Percentiles rank a stretch among this genome's conserved stretches.
Evolutionary conservation across 1,140 invertebrate species (phyloP).

Genomic region (Galendromus occidentalis): DNA sequence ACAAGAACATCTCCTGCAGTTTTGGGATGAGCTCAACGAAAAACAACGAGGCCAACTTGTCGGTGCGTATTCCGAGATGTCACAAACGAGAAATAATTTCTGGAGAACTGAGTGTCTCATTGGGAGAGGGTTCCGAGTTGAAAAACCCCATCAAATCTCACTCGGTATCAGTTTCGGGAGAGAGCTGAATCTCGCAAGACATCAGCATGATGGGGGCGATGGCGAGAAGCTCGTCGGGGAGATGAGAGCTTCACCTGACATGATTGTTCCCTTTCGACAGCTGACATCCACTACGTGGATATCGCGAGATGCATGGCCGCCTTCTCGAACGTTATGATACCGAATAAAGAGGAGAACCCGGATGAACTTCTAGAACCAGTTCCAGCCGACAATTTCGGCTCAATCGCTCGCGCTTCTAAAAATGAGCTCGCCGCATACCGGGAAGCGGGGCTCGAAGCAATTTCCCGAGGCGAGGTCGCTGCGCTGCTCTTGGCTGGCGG

Average conservation of each 20-base stretch:
- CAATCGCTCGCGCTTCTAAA: slow-evolving; percentile 34
- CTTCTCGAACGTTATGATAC: not conserved
- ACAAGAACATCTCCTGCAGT: slow-evolving; percentile 67
- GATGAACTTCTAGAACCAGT: slow-evolving; percentile 66
- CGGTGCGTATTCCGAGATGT: slow-evolving; percentile 16
- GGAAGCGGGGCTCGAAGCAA: slow-evolving; percentile 31
- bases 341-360: slow-evolving; percentile 29
- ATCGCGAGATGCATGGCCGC: not conserved
- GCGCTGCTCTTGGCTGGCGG: slow-evolving; percentile 59
- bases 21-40: slow-evolving; percentile 49
- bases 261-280: not conserved
- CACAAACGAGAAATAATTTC: too few species aligned
- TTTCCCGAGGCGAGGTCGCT: slow-evolving; percentile 29
- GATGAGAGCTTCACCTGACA: too few species aligned
- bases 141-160: too few species aligned
- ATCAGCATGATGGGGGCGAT: too few species aligned
- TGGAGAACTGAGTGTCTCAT: too few species aligned
- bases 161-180: too few species aligned
- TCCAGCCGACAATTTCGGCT: slow-evolving; percentile 48
- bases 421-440: slow-evolving; percentile 45
- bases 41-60: slow-evolving; percentile 22
- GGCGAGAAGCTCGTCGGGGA: too few species aligned
- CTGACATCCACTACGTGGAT: slow-evolving; percentile 2
- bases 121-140: too few species aligned
- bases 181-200: too few species aligned